Evolutionary conservation across 64 coral and sea anemone genomes (phyloP).

Genomic region (Montipora capricornis): DNA sequence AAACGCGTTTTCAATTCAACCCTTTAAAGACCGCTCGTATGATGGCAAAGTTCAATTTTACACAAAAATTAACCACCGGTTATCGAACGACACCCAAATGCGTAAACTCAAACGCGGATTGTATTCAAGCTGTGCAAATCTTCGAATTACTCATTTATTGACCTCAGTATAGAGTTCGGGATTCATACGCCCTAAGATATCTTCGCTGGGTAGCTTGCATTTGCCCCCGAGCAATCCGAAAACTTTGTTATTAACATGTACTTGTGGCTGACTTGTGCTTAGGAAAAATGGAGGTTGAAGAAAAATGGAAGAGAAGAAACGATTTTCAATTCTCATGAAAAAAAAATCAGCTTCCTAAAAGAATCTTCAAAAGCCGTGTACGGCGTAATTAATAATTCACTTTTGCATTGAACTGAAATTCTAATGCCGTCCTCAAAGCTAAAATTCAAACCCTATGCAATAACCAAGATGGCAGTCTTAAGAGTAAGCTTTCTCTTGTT

Average conservation of each 20-base stretch:
- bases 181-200: neutral
- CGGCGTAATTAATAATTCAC: slow-evolving; percentile 30
- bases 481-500: neutral
- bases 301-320: neutral
- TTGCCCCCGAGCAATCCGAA: neutral
- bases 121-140: slow-evolving; percentile 33
- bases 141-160: neutral
- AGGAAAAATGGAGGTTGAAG: neutral
- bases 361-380: slow-evolving; percentile 27
- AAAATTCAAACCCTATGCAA: slow-evolving; percentile 12
- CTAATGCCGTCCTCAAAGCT: neutral
- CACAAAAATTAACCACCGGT: neutral
- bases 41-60: neutral
- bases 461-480: neutral
- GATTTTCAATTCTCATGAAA: neutral
- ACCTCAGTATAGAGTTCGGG: neutral
- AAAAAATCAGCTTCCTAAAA: slow-evolving; percentile 5
- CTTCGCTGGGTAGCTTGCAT: neutral
- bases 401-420: slow-evolving; percentile 26
- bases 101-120: neutral
- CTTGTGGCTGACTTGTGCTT: neutral
- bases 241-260: neutral
- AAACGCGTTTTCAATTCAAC: neutral
- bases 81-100: neutral
- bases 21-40: neutral